Base-by-base conservation (phyloP, 2,797 vertebrate genomes). In the Pseudotriccus pelzelni region DNA sequence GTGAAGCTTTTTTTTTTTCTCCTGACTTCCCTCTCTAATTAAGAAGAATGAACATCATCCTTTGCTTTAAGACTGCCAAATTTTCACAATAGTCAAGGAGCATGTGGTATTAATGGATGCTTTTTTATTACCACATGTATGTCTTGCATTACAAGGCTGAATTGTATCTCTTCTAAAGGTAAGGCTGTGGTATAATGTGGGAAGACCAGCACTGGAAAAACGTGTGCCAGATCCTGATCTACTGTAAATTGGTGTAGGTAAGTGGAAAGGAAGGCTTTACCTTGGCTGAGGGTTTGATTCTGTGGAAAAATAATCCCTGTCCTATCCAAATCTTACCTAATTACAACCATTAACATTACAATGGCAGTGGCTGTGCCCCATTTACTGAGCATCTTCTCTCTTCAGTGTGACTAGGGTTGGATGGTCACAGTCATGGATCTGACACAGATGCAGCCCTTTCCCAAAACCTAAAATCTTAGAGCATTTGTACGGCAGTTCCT, bases 1-100 rank as follows among this genome's bases (percentile, higher is more conserved):
- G 72, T 63, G 43, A 95, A 95, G 75, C 8, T 89, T 43, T 36
- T 55, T 62, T 60, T 73, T 94, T 81, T 62, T 4, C 53, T 89
- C 18, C 44, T 55, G 58, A 60, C 47, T 89, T 55, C 56, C 28
- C 72, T 67, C n/a, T 89, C 67, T 93, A 91, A 95, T 92, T 94
- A 94, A 93, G 81, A 96, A 90, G 36, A 96, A 96, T 86, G 78
- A 94, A 77, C 50, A 69, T 6, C 5, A 19, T 63, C n/a, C 39
- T 77, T 94, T 94, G 52, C 75, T 95, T 95, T 90, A 79, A 69
- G 84, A 50, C 63, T 93, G 78, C 58, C 67, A 89, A 75, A 78
- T 78, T 87, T 92, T 86, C 67, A 37, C 37, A 62, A 79, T 11
- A 77, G 34, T 86, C 53, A 82, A 72, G 64, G n/a, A 95, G 49